Base-by-base conservation (phyloP, 2,113 vertebrate genomes). In the Pristiophorus japonicus region DNA sequence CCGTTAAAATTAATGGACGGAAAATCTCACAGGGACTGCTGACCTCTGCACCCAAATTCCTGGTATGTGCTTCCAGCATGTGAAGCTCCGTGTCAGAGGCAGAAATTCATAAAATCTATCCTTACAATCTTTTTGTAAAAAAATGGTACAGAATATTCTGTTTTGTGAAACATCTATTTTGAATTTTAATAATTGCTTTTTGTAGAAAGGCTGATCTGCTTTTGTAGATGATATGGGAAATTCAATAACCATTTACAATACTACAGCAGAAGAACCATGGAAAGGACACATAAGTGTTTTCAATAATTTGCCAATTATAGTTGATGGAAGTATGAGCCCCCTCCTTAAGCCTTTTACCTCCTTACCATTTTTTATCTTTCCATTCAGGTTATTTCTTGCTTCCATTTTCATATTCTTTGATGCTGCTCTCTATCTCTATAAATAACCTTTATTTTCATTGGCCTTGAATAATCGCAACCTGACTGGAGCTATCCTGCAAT, bases 1-100 rank as follows among this genome's bases (percentile, higher is more conserved):
- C 88, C n/a, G 88, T 92, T 92, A 92, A 91, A 92, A 92, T 92
- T 92, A 92, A 92, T 92, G 88, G 62, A 92, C 16, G 88, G 88
- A 92, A 63, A 92, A 92, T 92, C 88, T 92, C 88, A 63, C 34
- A 7, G 88, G 88, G 88, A 92, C 16, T 65, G n/a, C 88, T 92
- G 88, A 92, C 88, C 88, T 92, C 18, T 38, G 88, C 55, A 65
- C 88, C 59, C 88, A 63, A 38, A n/a, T 65, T 63, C 88, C 88
- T 34, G 62, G 59, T 63, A 92, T 92, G 88, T 92, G 59, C 59
- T 92, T 92, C 59, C 62, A 92, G 55, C 59, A 38, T 63, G 59
- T 45, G 59, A 18, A 63, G n/a, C n/a, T 92, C 14, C 11, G 5
- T 38, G 88, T 65, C 88, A 92, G 55, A 92, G 65, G 16, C 62